Conservation (phyloP, 2,113 vertebrate genomes). For the Peromyscus polionotus region DNA sequence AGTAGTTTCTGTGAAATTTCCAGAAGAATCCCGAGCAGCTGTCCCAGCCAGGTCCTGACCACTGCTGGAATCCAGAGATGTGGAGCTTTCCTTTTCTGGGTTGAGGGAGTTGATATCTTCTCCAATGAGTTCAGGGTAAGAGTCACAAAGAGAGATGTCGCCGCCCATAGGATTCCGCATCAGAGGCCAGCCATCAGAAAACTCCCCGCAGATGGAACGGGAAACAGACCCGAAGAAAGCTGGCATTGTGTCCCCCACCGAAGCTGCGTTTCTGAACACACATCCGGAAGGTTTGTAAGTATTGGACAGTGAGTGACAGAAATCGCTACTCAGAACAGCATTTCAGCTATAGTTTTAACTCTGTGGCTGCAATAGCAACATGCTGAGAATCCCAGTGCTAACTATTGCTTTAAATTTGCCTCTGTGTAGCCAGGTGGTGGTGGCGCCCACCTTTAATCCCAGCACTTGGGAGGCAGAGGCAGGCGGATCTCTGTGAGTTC, state of each 20-base stretch:
- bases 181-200: conserved; percentile 89
- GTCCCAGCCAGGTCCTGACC: conserved; percentile 74
- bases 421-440: neutral
- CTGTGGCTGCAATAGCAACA: neutral
- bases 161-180: conserved; percentile 84
- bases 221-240: conserved; percentile 87
- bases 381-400: neutral
- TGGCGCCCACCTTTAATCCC: no score
- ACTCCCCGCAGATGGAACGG: conserved; percentile 84
- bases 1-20: conserved; percentile 68
- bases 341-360: neutral
- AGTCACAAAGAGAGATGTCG: conserved; percentile 86
- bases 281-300: conserved; percentile 36
- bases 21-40: conserved; percentile 70
- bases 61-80: conserved; percentile 67
- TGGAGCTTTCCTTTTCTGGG: conserved; percentile 77
- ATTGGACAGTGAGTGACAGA: neutral
- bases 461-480: no score
- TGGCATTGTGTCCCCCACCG: conserved; percentile 85
- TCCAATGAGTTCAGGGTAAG: conserved; percentile 83
- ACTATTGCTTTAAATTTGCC: neutral
- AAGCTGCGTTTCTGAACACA: conserved; percentile 83
- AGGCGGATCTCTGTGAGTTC: no score
- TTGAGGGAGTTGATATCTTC: conserved; percentile 79
- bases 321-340: neutral